Evolutionary conservation across 2,888 invertebrate genomes (phyloP), one percentile per base, ranked within the genome.

Genomic region (Chorisops tibialis): DNA sequence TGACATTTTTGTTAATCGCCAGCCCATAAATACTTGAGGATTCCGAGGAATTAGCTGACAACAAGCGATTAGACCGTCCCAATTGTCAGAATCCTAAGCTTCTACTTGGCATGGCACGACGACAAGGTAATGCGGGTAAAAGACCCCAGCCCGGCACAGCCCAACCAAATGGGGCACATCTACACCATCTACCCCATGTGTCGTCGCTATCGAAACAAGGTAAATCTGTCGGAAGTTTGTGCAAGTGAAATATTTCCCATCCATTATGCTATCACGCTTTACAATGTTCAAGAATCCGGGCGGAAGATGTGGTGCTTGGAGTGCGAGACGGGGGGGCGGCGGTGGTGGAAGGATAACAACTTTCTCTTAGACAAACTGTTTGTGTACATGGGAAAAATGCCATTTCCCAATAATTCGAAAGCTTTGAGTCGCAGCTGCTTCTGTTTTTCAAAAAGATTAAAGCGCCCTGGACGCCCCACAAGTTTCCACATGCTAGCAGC

Each of bases 401-500:
- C 50, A 61, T 63, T 63, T 70, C 67, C 69, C 70, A 70, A 70
- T 70, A 70, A 69, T 70, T 70, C 70, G 70, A 68, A 69, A 69
- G 71, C 69, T 70, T 69, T 70, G 61, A 66, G 64, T 49, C 69
- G 70, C 76, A 76, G 75, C 75, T 76, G 76, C 71, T 72, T 71
- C 72, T 71, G 72, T 72, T 73, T 72, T 74, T 71, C 75, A 74
- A 75, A 74, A 72, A 74, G 75, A 77, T 76, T 76, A 77, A 76
- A 77, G 74, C 74, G 73, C 72, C 75, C 71, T 74, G 70, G 72
- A 72, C 69, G 70, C 70, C 71, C 56, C 43, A 24, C 43, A 24
- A 19, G 43, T 19, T 11, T 41, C 24, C 35, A 45, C 11, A 14
- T 37, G 16, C 16, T 18, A 37, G 35, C 18, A 14, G 35, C 11